These are phyloP conservation scores for Pseudochirops cupreus DNA, from an alignment of 2,797 vertebrate genomes.

Conservation along the genomic window DNA sequence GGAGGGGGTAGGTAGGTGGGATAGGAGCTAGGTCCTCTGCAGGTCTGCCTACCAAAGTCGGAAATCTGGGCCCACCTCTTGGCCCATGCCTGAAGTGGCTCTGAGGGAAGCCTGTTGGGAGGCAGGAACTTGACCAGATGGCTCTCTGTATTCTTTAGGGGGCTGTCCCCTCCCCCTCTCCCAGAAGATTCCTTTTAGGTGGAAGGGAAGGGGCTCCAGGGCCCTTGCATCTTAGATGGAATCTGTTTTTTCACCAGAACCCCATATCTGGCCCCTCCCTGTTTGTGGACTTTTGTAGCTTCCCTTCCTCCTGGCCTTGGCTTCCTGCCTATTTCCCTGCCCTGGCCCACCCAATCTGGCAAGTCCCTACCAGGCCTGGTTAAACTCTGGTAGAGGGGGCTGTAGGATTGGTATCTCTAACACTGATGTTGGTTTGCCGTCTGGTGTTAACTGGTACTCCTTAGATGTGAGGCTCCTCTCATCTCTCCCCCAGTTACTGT, in stretches of 20 bases:
- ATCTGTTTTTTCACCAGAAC: slow-evolving; percentile 28
- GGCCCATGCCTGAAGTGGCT: neutral
- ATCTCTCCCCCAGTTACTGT: neutral
- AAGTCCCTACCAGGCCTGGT: slow-evolving; percentile 75
- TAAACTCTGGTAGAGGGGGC: neutral
- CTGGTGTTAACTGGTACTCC: neutral
- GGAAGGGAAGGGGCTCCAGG: slow-evolving; percentile 55
- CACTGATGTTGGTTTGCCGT: neutral
- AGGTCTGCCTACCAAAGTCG: neutral
- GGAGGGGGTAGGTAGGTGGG: neutral
- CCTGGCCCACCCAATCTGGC: slow-evolving; percentile 75
- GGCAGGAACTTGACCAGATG: neutral
- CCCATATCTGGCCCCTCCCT: slow-evolving; percentile 59
- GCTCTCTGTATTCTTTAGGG: neutral
- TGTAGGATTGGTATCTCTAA: neutral
- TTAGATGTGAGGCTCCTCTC: neutral
- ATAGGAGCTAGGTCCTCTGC: neutral
- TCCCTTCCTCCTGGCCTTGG: slow-evolving; percentile 72
- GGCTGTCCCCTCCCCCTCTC: neutral
- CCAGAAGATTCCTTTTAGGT: slow-evolving; percentile 52
- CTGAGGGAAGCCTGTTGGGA: neutral
- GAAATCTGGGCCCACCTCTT: neutral
- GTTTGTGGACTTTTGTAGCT: slow-evolving; percentile 49
- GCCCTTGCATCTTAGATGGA: slow-evolving; percentile 36
- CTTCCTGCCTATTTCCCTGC: slow-evolving; percentile 62